Evolutionary conservation across 2,888 invertebrate species (phyloP).

Genomic region (Shargacucullia verbasci): DNA sequence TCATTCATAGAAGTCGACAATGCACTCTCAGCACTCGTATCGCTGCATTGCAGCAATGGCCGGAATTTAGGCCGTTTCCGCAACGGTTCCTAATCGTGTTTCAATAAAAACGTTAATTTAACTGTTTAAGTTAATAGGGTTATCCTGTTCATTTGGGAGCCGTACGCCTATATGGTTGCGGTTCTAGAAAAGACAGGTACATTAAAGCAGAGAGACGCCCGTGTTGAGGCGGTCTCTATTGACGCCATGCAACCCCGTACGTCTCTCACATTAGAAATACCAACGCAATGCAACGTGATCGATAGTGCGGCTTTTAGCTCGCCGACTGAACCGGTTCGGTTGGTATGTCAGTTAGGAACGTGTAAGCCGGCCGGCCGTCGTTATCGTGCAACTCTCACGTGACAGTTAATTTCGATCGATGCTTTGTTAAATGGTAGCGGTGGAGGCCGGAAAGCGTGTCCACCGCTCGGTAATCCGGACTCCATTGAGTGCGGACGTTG

Average conservation of each 20-base stretch:
- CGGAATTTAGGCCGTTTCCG: conserved; percentile 75
- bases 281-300: conserved; percentile 52
- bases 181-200: conserved; percentile 87
- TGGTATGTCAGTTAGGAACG: conserved; percentile 63
- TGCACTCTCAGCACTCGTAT: conserved; percentile 67
- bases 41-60: conserved; percentile 68
- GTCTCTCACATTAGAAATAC: conserved; percentile 80
- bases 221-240: conserved; percentile 86
- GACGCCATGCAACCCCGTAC: conserved; percentile 88
- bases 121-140: conserved; percentile 17
- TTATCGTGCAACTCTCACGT: conserved; percentile 75
- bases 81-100: conserved; percentile 51
- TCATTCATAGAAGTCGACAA: conserved; percentile 80
- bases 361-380: conserved; percentile 62
- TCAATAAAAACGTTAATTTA: conserved; percentile 46
- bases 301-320: conserved; percentile 56
- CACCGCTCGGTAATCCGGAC: conserved; percentile 80
- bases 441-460: conserved; percentile 81
- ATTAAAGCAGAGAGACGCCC: conserved; percentile 84
- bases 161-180: conserved; percentile 81
- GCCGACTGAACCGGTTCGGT: conserved; percentile 62
- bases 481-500: conserved; percentile 87
- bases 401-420: conserved; percentile 76
- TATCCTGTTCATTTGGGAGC: conserved; percentile 88
- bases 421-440: conserved; percentile 74